These are phyloP conservation scores for Heliconius melpomene DNA, from an alignment of 1,140 invertebrate genomes.

Conservation along the genomic window DNA sequence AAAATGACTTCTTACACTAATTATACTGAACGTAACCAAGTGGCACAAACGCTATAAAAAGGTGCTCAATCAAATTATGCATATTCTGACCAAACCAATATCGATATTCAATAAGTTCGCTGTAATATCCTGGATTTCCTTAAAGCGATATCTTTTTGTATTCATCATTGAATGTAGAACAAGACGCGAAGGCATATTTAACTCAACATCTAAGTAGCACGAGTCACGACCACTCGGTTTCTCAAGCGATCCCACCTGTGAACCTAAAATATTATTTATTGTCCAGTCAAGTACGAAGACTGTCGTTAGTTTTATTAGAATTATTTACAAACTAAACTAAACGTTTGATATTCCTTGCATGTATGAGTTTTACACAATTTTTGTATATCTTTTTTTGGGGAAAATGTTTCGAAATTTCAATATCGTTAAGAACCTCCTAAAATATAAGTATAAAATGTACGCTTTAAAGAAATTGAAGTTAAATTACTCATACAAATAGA, in stretches of 20 bases:
- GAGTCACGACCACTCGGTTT: slow-evolving; percentile 52
- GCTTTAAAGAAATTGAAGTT: slow-evolving; percentile 79
- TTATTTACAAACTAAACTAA: slow-evolving; percentile 47
- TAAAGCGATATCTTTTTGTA: slow-evolving; percentile 14
- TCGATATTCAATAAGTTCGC: slow-evolving; percentile 34
- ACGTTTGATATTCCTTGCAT: slow-evolving; percentile 35
- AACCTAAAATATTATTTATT: slow-evolving; percentile 61
- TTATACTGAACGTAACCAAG: slow-evolving; percentile 41
- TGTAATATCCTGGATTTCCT: slow-evolving; percentile 19
- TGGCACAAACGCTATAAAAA: slow-evolving; percentile 41
- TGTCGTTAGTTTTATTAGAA: slow-evolving; percentile 67
- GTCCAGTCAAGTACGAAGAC: slow-evolving; percentile 74
- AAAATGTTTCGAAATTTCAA: slow-evolving; percentile 49
- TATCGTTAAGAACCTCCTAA: slow-evolving; percentile 73
- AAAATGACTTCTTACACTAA: slow-evolving; percentile 34
- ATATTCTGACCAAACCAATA: slow-evolving; percentile 40
- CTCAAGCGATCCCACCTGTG: slow-evolving; percentile 71
- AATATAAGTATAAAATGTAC: slow-evolving; percentile 79
- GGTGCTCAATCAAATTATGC: slow-evolving; percentile 39
- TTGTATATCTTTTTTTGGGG: slow-evolving; percentile 40
- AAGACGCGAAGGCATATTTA: slow-evolving; percentile 8
- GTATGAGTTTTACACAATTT: slow-evolving; percentile 40
- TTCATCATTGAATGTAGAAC: slow-evolving; percentile 4
- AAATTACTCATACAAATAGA: slow-evolving; percentile 76
- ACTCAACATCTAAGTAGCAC: slow-evolving; percentile 23